Base-by-base conservation (phyloP, 2,113 vertebrate species). In the Fregetta grallaria region DNA sequence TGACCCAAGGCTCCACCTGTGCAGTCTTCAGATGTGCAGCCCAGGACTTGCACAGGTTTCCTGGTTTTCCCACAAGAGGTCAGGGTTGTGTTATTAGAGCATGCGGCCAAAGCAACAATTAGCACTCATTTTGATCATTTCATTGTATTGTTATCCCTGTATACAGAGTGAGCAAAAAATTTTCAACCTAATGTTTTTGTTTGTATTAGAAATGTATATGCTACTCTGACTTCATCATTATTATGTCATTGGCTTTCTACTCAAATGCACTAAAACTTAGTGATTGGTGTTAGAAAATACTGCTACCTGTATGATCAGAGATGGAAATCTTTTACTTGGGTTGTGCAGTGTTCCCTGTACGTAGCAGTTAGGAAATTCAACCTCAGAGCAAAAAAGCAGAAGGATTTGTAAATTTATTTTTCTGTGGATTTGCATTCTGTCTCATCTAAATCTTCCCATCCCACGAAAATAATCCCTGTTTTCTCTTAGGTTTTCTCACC, bases 61-160 rank as follows among this genome's bases (percentile, higher is more conserved):
- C 78, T 65, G 78, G n/a, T 96, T 91, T 97, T 96, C 96, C 97
- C 97, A 97, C 97, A 96, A 97, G 97, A 97, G 97, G 97, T 97
- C 97, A 97, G 97, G 87, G 94, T 97, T 97, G 97, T 97, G 96
- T 97, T 94, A 97, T 96, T 85, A 45, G 68, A 97, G 40, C 44
- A 58, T 6, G 2, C 0, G 19, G 76, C 67, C 93, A 83, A 90
- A 73, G 47, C 55, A 86, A 58, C 90, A 96, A 93, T 94, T 96
- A 94, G 30, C 8, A 2, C 49, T 85, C 50, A 19, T 90, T 66
- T 61, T 62, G 15, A 63, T 67, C 3, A 40, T 34, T 74, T 26
- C 16, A 25, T 23, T 73, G n/a, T n/a, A 19, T 26, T 26, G 12
- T 22, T 42, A 55, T 7, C 56, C 47, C 58, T 53, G 19, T 4